Evolutionary conservation across 2,888 invertebrate genomes (phyloP), one percentile per base, ranked within the genome.

Genomic region (Dryomyza anilis): DNA sequence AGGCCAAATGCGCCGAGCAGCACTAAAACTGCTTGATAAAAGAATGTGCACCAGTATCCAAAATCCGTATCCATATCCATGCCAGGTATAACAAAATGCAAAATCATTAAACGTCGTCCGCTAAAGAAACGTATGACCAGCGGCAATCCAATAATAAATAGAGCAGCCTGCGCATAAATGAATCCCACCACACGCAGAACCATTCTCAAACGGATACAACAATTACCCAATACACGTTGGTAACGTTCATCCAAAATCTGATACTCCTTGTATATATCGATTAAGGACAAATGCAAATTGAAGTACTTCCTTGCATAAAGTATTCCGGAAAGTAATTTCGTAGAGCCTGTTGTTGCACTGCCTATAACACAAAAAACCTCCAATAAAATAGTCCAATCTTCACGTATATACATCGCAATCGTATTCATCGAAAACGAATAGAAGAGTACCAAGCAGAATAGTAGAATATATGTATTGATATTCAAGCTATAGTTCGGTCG

Each of bases 321-420:
- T 4, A 69, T 43, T 0, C 53, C 64, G 2, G 45, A 33, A 0
- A 61, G 1, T 2, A 70, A 56, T n/a, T 70, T 70, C 0, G 67
- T 21, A 2, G 66, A 30, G 2, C 70, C 69, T 66, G 67, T 64
- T n/a, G 66, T 29, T 7, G 57, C 65, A 16, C 63, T 59, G 1
- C 69, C 68, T 0, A 68, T 29, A 63, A 69, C 66, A 21, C 69
- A 69, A 12, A 67, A 66, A 2, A 67, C 43, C 33, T 68, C 65
- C 45, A 70, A n/a, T 0, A 67, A 5, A 0, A 58, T 46, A 12
- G 39, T 50, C 53, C 62, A 63, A 19, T 62, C 43, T 21, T 69
- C 68, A 0, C 52, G 27, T 6, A 65, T 7, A 29, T 61, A 62
- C 8, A 64, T 3, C 6, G 48, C 46, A 2, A 68, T 63, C 1